phyloP scores from a whole-genome alignment of 2,797 vertebrate species.

The Falco peregrinus region DNA sequence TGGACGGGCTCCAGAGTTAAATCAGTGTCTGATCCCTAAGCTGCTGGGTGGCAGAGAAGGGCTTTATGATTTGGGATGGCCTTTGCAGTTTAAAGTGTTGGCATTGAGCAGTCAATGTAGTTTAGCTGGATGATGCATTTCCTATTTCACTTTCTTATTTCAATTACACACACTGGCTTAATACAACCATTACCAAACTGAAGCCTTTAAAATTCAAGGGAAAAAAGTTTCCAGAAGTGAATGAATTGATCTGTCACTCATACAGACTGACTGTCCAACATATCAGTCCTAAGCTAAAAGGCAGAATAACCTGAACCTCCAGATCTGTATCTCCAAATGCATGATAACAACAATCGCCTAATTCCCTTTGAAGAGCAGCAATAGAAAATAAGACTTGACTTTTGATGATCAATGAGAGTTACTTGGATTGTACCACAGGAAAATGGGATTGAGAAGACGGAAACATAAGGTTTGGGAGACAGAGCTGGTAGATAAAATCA shows the following conservation, averaged over 20 bases:
- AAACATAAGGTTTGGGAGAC: neutral
- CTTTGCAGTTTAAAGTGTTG: conserved; percentile 18
- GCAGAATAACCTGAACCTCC: neutral
- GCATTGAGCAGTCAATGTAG: neutral
- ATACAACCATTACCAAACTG: neutral
- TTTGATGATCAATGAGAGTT: neutral
- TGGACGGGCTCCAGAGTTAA: conserved; percentile 14
- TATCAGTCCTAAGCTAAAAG: neutral
- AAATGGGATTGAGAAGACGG: neutral
- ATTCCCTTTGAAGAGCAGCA: neutral
- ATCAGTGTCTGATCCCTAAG: conserved; percentile 1
- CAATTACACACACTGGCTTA: neutral
- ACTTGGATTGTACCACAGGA: neutral
- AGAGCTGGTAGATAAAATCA: neutral
- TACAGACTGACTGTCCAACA: neutral
- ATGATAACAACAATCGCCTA: neutral
- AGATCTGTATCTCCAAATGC: neutral
- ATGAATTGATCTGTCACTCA: neutral
- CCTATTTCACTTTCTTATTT: conserved; percentile 23
- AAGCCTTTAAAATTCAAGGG: neutral
- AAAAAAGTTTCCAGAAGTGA: neutral
- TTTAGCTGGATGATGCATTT: neutral
- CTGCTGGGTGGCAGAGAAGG: neutral
- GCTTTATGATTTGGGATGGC: conserved; percentile 21
- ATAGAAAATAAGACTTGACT: neutral